Percentiles rank a stretch among this genome's conserved stretches.
These are phyloP conservation scores for chimpanzee (Pan troglodytes) DNA, from an alignment of 2,113 vertebrate species.

Conservation along the genomic window NHGRI_mPanTro3-v2.1_pri NC_072401.2:183404001-183404500, in stretches of 20 bases:
- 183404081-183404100: not conserved
- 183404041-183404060: not conserved
- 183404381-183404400: slow-evolving; percentile 20
- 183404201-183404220: slow-evolving; percentile 12
- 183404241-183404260: slow-evolving; percentile 30
- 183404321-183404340: slow-evolving; percentile 54
- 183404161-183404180: slow-evolving; percentile 18
- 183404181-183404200: not conserved
- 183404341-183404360: slow-evolving; percentile 30
- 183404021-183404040: not conserved
- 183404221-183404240: not conserved
- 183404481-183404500: slow-evolving; percentile 41
- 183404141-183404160: not conserved
- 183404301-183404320: slow-evolving; percentile 50
- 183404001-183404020: not conserved
- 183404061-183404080: not conserved
- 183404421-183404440: not conserved
- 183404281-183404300: not conserved
- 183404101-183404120: not conserved
- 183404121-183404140: not conserved
- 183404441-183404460: slow-evolving; percentile 39
- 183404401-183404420: not conserved
- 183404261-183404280: slow-evolving; percentile 35
- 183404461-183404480: slow-evolving; percentile 54
- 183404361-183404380: slow-evolving; percentile 53